phyloP scores from a whole-genome alignment of 2,113 vertebrate species.

The Apteryx mantelli region DNA sequence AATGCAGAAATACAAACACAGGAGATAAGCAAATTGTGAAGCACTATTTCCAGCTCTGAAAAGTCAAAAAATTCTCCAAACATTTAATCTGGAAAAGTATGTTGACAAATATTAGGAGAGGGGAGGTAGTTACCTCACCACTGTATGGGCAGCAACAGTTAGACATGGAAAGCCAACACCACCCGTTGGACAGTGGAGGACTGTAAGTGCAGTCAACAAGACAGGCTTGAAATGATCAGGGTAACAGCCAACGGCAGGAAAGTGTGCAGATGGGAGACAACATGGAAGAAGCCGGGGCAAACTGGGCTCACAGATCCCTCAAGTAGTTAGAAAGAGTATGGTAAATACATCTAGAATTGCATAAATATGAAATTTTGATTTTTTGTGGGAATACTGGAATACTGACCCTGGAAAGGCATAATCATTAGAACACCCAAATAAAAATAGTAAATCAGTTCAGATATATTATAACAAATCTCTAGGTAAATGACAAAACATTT shows the following conservation, averaged over 20 bases:
- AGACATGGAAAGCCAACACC: no score
- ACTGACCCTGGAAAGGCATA: neutral
- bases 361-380: neutral
- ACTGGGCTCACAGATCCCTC: neutral
- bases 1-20: neutral
- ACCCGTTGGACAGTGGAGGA: neutral
- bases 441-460: neutral
- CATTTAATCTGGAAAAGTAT: neutral
- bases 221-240: neutral
- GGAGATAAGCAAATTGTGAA: neutral
- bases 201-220: accelerated
- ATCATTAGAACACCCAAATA: neutral
- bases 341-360: neutral
- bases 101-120: neutral
- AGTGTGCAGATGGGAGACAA: neutral
- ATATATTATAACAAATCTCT: neutral
- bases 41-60: neutral
- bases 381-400: neutral
- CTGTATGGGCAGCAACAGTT: no score
- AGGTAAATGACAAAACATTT: neutral
- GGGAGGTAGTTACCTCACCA: neutral
- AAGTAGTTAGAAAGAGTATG: neutral
- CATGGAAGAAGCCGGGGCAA: neutral
- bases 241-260: neutral
- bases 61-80: neutral